A percentile compares a stretch with the other conserved stretches of the same genome.
Conservation (phyloP, 2,888 invertebrate genomes). For the Pseudoips prasinana region DNA sequence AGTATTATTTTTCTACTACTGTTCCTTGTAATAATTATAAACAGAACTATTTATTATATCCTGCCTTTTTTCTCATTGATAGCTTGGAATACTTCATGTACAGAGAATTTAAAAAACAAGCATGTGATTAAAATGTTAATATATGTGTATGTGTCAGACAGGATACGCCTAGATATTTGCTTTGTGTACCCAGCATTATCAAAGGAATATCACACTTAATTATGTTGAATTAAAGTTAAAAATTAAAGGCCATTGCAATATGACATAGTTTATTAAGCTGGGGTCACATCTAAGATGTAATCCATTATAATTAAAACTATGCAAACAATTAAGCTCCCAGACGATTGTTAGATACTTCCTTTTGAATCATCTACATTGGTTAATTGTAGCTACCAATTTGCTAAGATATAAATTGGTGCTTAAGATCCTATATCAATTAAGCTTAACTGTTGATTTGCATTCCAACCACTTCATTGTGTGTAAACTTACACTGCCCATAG, state of each 20-base stretch:
- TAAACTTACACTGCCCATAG: too few relatives aligned
- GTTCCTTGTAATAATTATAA: too few relatives aligned
- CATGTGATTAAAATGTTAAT: conserved; percentile 63
- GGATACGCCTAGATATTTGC: conserved; percentile 41
- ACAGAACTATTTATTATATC: too few relatives aligned
- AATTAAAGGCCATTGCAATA: too few relatives aligned
- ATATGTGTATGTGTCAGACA: conserved; percentile 47
- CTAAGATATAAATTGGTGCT: conserved; percentile 11
- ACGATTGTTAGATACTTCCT: conserved; percentile 51
- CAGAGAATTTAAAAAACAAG: conserved; percentile 15
- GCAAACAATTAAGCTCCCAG: conserved; percentile 53
- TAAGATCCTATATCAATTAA: too few relatives aligned
- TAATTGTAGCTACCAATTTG: conserved; percentile 21
- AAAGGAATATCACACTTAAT: conserved; percentile 18
- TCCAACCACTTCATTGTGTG: too few relatives aligned
- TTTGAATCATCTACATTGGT: conserved; percentile 40
- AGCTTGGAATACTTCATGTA: background rate
- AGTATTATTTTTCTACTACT: too few relatives aligned
- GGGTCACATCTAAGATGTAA: too few relatives aligned
- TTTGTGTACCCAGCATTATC: conserved; percentile 22
- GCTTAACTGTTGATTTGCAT: too few relatives aligned
- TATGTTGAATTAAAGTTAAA: too few relatives aligned
- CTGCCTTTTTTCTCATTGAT: too few relatives aligned
- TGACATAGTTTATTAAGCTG: too few relatives aligned
- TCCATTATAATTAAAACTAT: conserved; percentile 20